Evolutionary conservation across 2,797 vertebrate species (phyloP), one percentile per base, ranked within the genome.

Genomic region (Enteromius viviparus): DNA sequence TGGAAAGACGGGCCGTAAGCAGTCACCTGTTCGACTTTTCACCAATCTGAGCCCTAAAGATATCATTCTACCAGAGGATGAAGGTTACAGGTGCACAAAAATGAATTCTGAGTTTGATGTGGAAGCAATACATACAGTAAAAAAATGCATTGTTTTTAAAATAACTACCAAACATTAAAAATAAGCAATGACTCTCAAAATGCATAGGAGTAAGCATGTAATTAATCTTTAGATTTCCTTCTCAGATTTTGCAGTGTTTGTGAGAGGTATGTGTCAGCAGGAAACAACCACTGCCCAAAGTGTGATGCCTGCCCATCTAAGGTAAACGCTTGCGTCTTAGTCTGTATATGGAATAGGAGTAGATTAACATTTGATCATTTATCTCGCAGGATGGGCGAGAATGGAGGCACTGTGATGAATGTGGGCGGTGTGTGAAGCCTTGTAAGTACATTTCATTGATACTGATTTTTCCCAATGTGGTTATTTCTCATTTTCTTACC

Each of bases 11-110:
- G 97, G 97, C 76, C 94, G 97, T 45, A 98, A 94, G 76, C 97
- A 97, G 83, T 97, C 98, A 77, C 97, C 98, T 1, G 98, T 99
- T 74, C 94, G 97, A 64, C 94, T 99, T 85, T 99, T 99, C 92
- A 98, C 97, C 0, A 98, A 98, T 85, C 90, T 99, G 77, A 76
- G 92, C 21, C 93, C 96, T 21, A 88, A 77, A 82, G 90, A 86
- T 34, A 87, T 99, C 14, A 88, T 94, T 47, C 95, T 99, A 86
- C 98, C 97, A 40, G 78, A 87, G 11, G 95, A 96, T 29, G 97
- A 99, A 88, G 97, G 97, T 19, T 99, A 99, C 91, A 97, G 97
- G 98, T 99, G 92, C 88, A 85, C 23, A 45, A 3, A 6, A 64
- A n/a, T 37, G 29, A 11, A n/a, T 75, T n/a, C 19, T 7, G 71